Percentiles rank a stretch among this genome's conserved stretches.
phyloP scores from a whole-genome alignment of 2,113 vertebrate genomes.

The Malurus alboscapulatus region DNA sequence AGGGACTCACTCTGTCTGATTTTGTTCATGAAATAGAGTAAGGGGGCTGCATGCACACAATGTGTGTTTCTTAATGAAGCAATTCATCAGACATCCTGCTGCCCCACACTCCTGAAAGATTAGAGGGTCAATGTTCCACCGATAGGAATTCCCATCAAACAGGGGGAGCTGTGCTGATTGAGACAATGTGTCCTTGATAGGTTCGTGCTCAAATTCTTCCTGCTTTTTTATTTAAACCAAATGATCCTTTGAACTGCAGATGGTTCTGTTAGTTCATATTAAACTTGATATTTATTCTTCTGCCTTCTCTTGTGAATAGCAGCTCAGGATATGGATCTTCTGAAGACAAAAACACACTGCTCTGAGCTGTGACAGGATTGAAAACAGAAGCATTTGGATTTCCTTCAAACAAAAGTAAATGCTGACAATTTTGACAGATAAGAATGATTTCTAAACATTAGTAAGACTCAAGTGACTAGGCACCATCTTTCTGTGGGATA shows the following conservation, averaged over 20 bases:
- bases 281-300: not conserved
- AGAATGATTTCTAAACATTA: not conserved
- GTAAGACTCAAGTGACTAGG: not conserved
- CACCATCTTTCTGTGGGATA: not conserved
- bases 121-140: not conserved
- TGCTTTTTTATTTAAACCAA: not conserved
- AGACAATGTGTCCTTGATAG: not conserved
- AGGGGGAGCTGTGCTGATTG: not conserved
- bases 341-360: not conserved
- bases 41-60: not conserved
- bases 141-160: not conserved
- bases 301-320: not conserved
- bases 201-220: not conserved
- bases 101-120: not conserved
- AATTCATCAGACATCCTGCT: not conserved
- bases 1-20: not conserved
- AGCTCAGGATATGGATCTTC: not conserved
- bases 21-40: not conserved
- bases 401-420: not conserved
- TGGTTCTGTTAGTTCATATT: not conserved
- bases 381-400: not conserved
- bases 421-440: not conserved
- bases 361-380: not conserved
- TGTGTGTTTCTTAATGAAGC: not conserved
- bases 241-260: not conserved